Percentiles rank a stretch among this genome's conserved stretches.
Conservation (phyloP, 2,888 invertebrate species). For the Cancer borealis region DNA sequence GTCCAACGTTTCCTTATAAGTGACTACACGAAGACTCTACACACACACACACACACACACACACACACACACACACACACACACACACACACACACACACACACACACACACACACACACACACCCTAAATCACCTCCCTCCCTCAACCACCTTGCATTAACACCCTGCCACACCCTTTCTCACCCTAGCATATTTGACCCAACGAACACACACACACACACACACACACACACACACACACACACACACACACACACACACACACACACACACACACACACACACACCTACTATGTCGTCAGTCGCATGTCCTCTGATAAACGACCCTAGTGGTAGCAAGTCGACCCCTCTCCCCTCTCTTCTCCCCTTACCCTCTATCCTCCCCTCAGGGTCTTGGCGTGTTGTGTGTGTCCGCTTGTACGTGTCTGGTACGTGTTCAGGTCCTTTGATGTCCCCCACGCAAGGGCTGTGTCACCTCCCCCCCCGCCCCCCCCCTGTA, state of each 20-base stretch:
- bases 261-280: constrained; percentile 50
- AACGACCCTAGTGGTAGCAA: background rate
- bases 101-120: constrained; percentile 12
- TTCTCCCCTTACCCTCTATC: background rate
- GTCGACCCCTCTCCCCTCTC: background rate
- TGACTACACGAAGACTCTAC: background rate
- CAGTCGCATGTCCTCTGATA: constrained; percentile 10
- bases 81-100: constrained; percentile 18
- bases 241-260: constrained; percentile 40
- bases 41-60: constrained; percentile 22
- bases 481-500: background rate
- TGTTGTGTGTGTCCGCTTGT: constrained; percentile 6
- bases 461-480: constrained; percentile 7
- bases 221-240: constrained; percentile 51
- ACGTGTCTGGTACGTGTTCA: constrained; percentile 40
- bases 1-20: background rate
- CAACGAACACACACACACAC: constrained; percentile 41
- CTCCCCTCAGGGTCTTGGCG: background rate
- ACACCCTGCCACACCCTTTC: background rate
- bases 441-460: constrained; percentile 40
- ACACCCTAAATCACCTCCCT: constrained; percentile 17
- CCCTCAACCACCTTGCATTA: constrained; percentile 21
- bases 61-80: constrained; percentile 38
- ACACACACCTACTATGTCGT: background rate
- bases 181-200: background rate